These are phyloP conservation scores for Oenanthe oenanthe DNA, from an alignment of 2,113 vertebrate genomes.

Conservation along the genomic window DNA sequence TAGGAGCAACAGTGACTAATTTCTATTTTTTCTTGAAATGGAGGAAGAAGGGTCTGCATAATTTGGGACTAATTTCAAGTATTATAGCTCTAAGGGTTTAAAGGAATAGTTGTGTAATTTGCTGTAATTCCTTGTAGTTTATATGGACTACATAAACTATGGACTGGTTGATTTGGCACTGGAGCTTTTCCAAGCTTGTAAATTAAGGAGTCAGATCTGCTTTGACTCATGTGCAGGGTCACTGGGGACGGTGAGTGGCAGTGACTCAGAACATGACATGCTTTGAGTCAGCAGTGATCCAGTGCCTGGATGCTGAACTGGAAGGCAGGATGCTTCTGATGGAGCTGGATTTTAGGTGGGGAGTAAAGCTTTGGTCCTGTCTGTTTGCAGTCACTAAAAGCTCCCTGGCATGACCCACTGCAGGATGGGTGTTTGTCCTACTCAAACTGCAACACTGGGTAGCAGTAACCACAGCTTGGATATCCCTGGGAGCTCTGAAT, in stretches of 20 bases:
- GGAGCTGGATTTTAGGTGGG: neutral
- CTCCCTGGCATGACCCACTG: neutral
- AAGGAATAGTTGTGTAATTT: neutral
- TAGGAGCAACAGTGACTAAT: neutral
- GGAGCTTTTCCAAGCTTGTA: neutral
- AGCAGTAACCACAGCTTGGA: no score
- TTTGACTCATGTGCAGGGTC: neutral
- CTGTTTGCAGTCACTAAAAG: neutral
- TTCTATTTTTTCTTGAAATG: neutral
- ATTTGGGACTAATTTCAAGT: neutral
- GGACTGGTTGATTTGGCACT: neutral
- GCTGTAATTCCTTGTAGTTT: neutral
- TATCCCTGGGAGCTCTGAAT: neutral
- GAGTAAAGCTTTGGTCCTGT: neutral
- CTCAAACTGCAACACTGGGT: neutral
- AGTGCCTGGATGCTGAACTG: neutral
- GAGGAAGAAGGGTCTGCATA: neutral
- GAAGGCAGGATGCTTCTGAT: neutral
- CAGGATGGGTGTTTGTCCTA: neutral
- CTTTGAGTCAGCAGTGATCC: neutral
- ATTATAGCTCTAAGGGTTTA: neutral
- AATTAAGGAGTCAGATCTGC: neutral
- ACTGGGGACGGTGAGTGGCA: rapidly evolving
- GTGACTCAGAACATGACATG: neutral
- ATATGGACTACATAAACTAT: neutral